Evolutionary conservation across 2,797 vertebrate genomes (phyloP).

Genomic region (Spatula clypeata): DNA sequence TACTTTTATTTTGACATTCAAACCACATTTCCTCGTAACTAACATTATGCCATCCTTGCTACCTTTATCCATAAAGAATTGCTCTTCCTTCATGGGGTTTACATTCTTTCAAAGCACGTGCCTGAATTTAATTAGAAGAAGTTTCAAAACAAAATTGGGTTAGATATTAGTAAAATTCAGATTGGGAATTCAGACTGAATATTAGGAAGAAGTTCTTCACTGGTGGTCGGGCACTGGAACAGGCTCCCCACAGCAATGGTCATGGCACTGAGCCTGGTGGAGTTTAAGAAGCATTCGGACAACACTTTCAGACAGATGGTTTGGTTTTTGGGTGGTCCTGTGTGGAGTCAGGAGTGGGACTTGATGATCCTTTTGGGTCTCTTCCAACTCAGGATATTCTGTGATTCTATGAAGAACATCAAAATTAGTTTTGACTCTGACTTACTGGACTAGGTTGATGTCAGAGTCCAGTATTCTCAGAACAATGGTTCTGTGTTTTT

Average conservation of each 20-base stretch:
- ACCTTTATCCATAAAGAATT: neutral
- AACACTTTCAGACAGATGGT: neutral
- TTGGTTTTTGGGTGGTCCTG: neutral
- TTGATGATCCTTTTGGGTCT: neutral
- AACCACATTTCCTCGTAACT: conserved; percentile 8
- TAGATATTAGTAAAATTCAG: neutral
- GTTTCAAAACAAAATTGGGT: neutral
- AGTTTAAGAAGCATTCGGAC: neutral
- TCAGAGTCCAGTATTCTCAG: neutral
- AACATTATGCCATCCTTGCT: neutral
- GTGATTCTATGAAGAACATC: neutral
- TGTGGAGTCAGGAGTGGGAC: neutral
- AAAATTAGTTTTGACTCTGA: conserved; percentile 37
- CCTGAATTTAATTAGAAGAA: conserved; percentile 62
- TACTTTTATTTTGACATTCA: neutral
- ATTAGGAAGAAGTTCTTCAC: neutral
- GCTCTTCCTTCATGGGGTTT: neutral
- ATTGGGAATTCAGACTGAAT: neutral
- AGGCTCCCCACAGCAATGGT: neutral
- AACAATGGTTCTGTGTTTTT: neutral
- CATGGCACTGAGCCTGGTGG: neutral
- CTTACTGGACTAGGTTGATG: neutral
- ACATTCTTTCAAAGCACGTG: neutral
- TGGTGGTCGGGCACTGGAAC: neutral
- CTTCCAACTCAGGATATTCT: neutral